phyloP scores from a whole-genome alignment of 2,113 vertebrate species.

The Trogon surrucura region DNA sequence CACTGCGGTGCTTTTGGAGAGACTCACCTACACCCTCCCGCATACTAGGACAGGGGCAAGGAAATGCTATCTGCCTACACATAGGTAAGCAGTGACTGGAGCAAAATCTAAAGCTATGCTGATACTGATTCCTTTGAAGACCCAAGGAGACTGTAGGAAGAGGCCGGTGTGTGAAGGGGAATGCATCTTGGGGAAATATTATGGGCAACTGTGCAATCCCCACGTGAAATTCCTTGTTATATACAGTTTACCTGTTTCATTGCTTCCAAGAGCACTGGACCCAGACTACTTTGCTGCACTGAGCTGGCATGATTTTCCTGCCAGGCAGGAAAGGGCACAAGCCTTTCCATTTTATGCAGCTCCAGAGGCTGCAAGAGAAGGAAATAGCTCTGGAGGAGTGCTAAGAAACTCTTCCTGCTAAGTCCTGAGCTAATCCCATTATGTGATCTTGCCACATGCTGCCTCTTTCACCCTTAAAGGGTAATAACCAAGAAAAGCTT shows the following conservation, averaged over 20 bases:
- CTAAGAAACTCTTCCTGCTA: not conserved
- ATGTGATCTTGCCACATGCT: not conserved
- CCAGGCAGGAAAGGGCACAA: not conserved
- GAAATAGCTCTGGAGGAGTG: not conserved
- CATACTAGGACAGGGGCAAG: not conserved
- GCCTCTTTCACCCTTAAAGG: not conserved
- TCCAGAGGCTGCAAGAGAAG: not conserved
- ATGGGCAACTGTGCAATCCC: not conserved
- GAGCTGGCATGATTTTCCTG: not conserved
- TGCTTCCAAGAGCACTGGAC: not conserved
- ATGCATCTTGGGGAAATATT: not conserved
- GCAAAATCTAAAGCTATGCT: not conserved
- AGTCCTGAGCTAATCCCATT: conserved; percentile 31
- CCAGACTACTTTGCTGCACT: not conserved
- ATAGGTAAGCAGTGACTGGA: not conserved
- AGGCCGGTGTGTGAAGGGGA: not conserved
- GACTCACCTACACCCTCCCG: not conserved
- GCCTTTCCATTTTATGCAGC: not conserved
- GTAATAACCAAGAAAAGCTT: conserved; percentile 20
- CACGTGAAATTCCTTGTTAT: not conserved
- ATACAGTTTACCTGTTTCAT: not conserved
- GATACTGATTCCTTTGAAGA: not conserved
- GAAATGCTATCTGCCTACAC: not conserved
- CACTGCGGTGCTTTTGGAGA: not conserved
- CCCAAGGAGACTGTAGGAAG: not conserved